A percentile compares a stretch with the other conserved stretches of the same genome.
These are phyloP conservation scores for Phyllotreta striolata DNA, from an alignment of 2,888 invertebrate species.

Conservation along the genomic window DNA sequence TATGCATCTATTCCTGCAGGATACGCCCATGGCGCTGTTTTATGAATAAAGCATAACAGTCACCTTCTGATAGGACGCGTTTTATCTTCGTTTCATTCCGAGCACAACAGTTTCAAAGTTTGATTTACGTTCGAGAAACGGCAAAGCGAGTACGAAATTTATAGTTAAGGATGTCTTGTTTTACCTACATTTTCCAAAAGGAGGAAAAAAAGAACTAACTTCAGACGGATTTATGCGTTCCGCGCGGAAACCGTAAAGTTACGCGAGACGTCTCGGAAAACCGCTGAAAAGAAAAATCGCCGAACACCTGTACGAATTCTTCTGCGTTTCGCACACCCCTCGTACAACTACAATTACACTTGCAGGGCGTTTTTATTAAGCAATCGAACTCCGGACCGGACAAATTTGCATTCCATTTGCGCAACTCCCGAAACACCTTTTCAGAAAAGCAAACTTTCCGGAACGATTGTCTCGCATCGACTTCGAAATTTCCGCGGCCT, in stretches of 20 bases:
- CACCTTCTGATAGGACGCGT: constrained; percentile 26
- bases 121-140: constrained; percentile 34
- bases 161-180: constrained; percentile 32
- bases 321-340: no score
- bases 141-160: constrained; percentile 30
- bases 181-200: constrained; percentile 32
- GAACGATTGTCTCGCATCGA: no score
- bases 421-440: no score
- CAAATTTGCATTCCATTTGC: no score
- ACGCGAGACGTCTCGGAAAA: background rate
- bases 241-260: constrained; percentile 10
- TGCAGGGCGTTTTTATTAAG: no score
- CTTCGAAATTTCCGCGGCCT: background rate
- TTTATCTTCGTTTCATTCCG: constrained; percentile 34
- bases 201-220: constrained; percentile 15
- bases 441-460: no score
- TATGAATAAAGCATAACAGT: constrained; percentile 31
- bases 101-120: constrained; percentile 29
- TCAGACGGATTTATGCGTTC: constrained; percentile 7
- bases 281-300: no score
- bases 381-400: no score
- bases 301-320: no score
- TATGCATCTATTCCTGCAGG: background rate
- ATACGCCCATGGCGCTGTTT: constrained; percentile 20
- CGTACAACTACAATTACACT: no score